Conservation (phyloP, 1,140 invertebrate species). For the Delia radicum region DNA sequence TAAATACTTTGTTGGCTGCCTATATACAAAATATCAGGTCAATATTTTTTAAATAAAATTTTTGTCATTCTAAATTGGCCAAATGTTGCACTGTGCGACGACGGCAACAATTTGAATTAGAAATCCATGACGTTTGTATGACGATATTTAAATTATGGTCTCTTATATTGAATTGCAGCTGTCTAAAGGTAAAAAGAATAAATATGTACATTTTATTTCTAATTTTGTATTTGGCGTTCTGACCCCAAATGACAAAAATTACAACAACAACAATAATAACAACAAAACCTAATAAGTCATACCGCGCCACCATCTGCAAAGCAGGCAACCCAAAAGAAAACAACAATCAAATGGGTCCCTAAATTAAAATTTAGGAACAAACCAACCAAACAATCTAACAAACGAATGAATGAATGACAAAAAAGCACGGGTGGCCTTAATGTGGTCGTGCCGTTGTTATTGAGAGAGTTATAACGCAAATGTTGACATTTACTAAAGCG, state of each 20-base stretch:
- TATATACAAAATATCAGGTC: no score
- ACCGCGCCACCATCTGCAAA: not conserved
- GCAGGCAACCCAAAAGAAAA: not conserved
- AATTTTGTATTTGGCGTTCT: not conserved
- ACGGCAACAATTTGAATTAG: not conserved
- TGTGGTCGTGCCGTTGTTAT: not conserved
- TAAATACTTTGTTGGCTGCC: no score
- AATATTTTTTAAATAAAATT: no score
- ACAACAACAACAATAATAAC: not conserved
- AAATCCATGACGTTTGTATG: conserved; percentile 1
- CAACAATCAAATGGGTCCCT: not conserved
- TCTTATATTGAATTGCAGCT: not conserved
- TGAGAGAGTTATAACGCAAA: not conserved
- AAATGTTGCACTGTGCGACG: no score
- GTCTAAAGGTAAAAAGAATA: not conserved
- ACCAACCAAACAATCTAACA: not conserved
- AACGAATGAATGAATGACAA: no score
- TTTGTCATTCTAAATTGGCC: no score
- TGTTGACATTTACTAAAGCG: not conserved
- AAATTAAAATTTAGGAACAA: not conserved
- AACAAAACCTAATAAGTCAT: not conserved
- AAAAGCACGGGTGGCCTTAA: not conserved
- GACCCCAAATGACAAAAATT: not conserved
- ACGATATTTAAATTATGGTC: conserved; percentile 2
- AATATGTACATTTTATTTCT: not conserved